Percentiles rank a stretch among this genome's conserved stretches.
Conservation (phyloP, 2,113 vertebrate species). For the Genyomyrus donnyi region DNA sequence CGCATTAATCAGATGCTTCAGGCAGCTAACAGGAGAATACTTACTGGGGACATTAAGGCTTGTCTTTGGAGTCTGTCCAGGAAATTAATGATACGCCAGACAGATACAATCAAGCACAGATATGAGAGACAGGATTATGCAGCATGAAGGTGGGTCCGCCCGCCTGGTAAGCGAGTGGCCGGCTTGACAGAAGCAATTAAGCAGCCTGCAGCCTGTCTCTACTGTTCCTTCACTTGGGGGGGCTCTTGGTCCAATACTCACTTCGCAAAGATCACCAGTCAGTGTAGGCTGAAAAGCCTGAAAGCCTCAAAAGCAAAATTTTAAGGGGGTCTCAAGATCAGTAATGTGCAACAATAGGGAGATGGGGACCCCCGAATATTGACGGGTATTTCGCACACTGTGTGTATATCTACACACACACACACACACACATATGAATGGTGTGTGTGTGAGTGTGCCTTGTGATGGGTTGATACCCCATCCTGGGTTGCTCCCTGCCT, state of each 20-base stretch:
- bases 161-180: constrained; percentile 35
- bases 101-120: constrained; percentile 53
- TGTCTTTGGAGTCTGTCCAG: constrained; percentile 56
- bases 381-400: too few relatives aligned
- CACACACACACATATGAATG: too few relatives aligned
- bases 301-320: too few relatives aligned
- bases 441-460: too few relatives aligned
- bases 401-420: too few relatives aligned
- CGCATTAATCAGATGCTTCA: constrained; percentile 65
- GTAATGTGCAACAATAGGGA: too few relatives aligned
- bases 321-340: too few relatives aligned
- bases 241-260: neutral
- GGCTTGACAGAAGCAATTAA: constrained; percentile 60
- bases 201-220: constrained; percentile 39
- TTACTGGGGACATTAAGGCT: constrained; percentile 55
- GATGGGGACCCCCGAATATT: too few relatives aligned
- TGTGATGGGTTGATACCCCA: too few relatives aligned
- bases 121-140: constrained; percentile 52
- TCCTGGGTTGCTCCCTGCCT: too few relatives aligned
- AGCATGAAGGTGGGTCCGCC: constrained; percentile 44
- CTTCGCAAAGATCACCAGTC: neutral
- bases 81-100: constrained; percentile 60
- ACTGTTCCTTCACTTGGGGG: constrained; percentile 21
- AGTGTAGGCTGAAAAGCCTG: neutral
- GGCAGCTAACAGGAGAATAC: constrained; percentile 55